These are phyloP conservation scores for Pseudoatta argentina DNA, from an alignment of 1,140 invertebrate species.

Conservation along the genomic window DNA sequence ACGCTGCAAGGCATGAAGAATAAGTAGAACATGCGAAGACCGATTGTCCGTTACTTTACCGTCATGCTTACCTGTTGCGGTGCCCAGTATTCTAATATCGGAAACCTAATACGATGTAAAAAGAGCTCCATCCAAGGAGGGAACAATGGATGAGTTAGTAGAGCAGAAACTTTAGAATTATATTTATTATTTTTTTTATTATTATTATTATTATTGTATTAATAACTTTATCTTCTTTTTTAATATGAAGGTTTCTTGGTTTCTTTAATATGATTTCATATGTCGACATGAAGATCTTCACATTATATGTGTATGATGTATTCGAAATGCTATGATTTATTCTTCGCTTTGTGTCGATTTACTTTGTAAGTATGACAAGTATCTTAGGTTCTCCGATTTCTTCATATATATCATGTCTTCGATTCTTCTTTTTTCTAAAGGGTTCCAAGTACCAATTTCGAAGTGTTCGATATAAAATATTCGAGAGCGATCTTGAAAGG, in stretches of 20 bases:
- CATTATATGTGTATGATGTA: background rate
- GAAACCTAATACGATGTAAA: background rate
- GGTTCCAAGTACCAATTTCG: background rate
- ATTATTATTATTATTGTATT: no score
- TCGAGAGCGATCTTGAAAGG: slow-evolving; percentile 55
- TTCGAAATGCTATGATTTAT: background rate
- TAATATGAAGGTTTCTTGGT: background rate
- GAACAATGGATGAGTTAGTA: slow-evolving; percentile 1
- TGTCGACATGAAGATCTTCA: background rate
- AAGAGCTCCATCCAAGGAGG: background rate
- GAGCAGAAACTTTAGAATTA: slow-evolving; percentile 8
- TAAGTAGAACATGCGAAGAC: slow-evolving; percentile 76
- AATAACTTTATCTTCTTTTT: background rate
- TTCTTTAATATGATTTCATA: background rate
- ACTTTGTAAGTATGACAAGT: background rate
- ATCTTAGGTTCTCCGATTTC: background rate
- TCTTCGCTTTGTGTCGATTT: background rate
- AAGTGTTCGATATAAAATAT: background rate
- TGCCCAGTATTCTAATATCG: slow-evolving; percentile 1
- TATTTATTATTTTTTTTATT: slow-evolving; percentile 27
- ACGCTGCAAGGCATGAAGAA: slow-evolving; percentile 31
- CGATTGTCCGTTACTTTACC: slow-evolving; percentile 77
- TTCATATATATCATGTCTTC: background rate
- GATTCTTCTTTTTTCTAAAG: slow-evolving; percentile 13
- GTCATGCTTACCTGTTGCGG: slow-evolving; percentile 48